These are phyloP conservation scores for Merops nubicus DNA, from an alignment of 2,113 vertebrate genomes.

Conservation along the genomic window DNA sequence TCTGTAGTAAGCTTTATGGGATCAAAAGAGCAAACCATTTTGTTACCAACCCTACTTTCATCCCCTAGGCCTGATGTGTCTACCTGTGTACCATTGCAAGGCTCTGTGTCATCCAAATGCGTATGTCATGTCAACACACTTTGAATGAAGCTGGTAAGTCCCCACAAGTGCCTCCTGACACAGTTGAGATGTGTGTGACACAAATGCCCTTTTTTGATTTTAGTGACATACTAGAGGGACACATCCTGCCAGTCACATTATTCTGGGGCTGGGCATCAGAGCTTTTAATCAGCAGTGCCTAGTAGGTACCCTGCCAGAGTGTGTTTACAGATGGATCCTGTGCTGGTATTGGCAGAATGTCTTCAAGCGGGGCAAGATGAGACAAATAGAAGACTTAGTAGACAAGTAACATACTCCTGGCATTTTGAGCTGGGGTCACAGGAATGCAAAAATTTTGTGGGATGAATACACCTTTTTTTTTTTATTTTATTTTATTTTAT, in stretches of 20 bases:
- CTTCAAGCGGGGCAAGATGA: neutral
- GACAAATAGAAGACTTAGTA: neutral
- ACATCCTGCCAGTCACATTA: neutral
- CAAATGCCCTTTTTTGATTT: neutral
- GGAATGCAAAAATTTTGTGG: too few species aligned
- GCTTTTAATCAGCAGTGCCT: neutral
- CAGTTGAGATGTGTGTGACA: neutral
- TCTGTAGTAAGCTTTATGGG: neutral
- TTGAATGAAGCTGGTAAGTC: neutral
- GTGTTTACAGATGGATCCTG: neutral
- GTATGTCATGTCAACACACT: fast-evolving
- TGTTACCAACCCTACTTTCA: fast-evolving
- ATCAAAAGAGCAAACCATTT: neutral
- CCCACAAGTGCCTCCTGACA: neutral
- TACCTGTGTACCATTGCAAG: neutral
- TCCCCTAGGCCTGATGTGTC: neutral
- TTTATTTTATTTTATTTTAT: neutral
- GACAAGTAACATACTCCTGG: neutral
- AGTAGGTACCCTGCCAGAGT: fast-evolving
- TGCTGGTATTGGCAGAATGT: neutral
- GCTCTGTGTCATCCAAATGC: neutral
- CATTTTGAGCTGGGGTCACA: neutral
- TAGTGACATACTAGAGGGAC: neutral
- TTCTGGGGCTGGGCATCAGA: neutral
- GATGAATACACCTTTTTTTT: too few species aligned